Evolutionary conservation across 2,113 vertebrate genomes (phyloP), one percentile per base, ranked within the genome.

Genomic region (Ramphastos sulfuratus): DNA sequence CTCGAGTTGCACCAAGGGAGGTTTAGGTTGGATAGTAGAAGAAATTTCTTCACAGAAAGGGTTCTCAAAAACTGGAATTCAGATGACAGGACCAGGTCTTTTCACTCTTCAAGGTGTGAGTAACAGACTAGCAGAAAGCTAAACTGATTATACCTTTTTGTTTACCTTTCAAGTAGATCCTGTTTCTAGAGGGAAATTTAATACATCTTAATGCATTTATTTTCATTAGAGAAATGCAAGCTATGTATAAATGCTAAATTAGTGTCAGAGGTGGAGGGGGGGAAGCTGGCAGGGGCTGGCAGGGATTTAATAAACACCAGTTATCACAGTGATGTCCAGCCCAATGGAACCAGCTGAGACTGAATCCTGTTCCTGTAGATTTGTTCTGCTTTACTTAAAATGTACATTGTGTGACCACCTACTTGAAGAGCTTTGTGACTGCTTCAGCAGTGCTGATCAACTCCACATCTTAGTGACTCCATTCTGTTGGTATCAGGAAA

Each of bases 181-280:
- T 96, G 35, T 78, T 93, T 86, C 70, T 76, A 92, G 59, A 46
- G 35, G 76, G 35, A 95, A 96, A 96, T 96, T 93, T 59, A 88
- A 85, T 96, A 85, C 86, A 46, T 76, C 44, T 84, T 74, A 46
- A 37, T 88, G 54, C 1, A 33, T 95, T 97, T 92, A 54, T 82
- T 84, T 94, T 87, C 4, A 7, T 94, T 84, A 67, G 48, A 91
- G 90, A 85, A 93, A 94, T 77, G 74, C 42, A 79, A 61, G 20
- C 42, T 85, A 35, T n/a, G 79, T 33, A 85, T 63, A 79, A 90
- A 90, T 90, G 86, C 79, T 65, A 77, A 86, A 93, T 97, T 79
- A 95, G 9, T 56, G 44, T 10, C 12, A 12, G 61, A 27, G 44
- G 19, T 6, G 4, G 24, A 59, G 25, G 10, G 30, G 12, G 23